Conservation (phyloP, 2,888 invertebrate genomes). For the Ditylenchus weischeri region DNA sequence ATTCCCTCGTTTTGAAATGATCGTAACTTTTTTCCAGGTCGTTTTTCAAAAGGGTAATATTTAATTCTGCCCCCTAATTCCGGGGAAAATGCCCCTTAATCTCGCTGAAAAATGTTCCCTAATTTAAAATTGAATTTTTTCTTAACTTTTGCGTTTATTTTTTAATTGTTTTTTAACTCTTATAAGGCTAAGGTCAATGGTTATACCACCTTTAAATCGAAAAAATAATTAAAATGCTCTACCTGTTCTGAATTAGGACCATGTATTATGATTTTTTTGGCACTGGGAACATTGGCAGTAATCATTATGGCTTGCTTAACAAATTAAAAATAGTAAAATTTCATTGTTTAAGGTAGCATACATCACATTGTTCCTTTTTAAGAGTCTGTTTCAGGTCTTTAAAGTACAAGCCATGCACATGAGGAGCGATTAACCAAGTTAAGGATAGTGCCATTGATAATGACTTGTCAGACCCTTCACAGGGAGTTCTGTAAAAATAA, state of each 20-base stretch:
- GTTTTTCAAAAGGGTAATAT: no score
- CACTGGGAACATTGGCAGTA: conserved; percentile 97
- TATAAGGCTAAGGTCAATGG: conserved; percentile 67
- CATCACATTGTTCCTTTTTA: conserved; percentile 97
- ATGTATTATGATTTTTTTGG: conserved; percentile 73
- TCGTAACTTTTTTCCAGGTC: no score
- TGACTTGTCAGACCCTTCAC: conserved; percentile 88
- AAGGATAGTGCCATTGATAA: conserved; percentile 91
- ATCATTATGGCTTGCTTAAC: conserved; percentile 78
- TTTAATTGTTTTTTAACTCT: no score
- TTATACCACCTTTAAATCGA: conserved; percentile 68
- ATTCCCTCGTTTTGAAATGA: no score
- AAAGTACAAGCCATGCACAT: conserved; percentile 97
- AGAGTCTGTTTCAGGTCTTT: conserved; percentile 98
- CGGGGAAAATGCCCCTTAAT: no score
- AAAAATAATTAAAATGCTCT: no score
- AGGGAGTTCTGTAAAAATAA: conserved; percentile 70
- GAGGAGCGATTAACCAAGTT: conserved; percentile 96
- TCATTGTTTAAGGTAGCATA: conserved; percentile 52
- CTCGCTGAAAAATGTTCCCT: no score
- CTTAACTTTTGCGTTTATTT: no score
- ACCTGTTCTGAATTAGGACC: conserved; percentile 41
- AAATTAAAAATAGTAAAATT: conserved; percentile 28
- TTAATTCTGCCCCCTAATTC: no score
- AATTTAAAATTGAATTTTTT: no score